Percentiles rank a stretch among this genome's conserved stretches.
Conservation (phyloP, 2,797 vertebrate genomes). For the Brachyalestes nurse region DNA sequence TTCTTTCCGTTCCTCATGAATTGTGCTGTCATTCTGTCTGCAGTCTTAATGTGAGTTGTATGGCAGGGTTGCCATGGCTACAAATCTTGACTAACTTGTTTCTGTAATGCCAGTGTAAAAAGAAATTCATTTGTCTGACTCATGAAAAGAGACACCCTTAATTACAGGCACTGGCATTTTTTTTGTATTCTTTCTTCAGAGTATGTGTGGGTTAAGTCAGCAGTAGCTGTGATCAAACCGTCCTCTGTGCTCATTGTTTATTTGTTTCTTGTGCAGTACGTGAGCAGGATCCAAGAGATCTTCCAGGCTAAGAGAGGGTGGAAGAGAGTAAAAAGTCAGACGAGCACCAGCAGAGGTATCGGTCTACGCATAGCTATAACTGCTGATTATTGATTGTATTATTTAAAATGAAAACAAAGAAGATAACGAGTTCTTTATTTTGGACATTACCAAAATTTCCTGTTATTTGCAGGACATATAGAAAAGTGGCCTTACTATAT, state of each 20-base stretch:
- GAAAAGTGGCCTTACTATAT: not conserved
- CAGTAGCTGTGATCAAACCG: not conserved
- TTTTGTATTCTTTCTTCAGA: slow-evolving; percentile 5
- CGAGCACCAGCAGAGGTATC: slow-evolving; percentile 82
- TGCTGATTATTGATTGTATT: too few species aligned
- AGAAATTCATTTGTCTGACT: slow-evolving; percentile 3
- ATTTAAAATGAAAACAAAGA: not conserved
- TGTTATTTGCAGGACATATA: not conserved
- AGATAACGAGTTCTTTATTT: too few species aligned
- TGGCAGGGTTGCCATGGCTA: not conserved
- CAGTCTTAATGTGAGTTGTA: slow-evolving; percentile 22
- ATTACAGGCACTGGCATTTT: not conserved
- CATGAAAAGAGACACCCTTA: slow-evolving; percentile 13
- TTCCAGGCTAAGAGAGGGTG: slow-evolving; percentile 94
- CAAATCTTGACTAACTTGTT: slow-evolving; percentile 46
- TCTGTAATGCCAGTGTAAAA: not conserved
- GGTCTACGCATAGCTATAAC: not conserved
- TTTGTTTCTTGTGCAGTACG: slow-evolving; percentile 79
- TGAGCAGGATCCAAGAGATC: slow-evolving; percentile 92
- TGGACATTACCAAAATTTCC: too few species aligned
- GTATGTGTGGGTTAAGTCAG: not conserved
- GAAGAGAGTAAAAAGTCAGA: slow-evolving; percentile 88
- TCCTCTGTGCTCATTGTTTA: slow-evolving; percentile 5
- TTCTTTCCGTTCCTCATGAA: slow-evolving; percentile 13
- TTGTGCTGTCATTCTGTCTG: slow-evolving; percentile 24